A percentile compares a stretch with the other conserved stretches of the same genome.
phyloP scores from a whole-genome alignment of 2,797 vertebrate genomes.

The Macropus fuliginosus region DNA sequence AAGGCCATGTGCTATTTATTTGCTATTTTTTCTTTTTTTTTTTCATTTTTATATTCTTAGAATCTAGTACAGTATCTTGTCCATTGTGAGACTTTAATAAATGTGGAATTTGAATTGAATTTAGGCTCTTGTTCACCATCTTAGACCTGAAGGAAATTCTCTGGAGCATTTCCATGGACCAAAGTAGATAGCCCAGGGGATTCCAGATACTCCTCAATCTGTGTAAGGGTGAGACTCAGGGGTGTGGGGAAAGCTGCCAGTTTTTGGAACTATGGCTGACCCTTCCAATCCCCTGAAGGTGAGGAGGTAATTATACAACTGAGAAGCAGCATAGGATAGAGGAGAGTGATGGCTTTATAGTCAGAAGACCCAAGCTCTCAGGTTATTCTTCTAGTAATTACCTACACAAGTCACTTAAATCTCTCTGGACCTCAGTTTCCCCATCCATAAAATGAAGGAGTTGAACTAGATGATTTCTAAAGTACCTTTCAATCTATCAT shows the following conservation, averaged over 20 bases:
- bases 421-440: not conserved
- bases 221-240: not conserved
- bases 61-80: not conserved
- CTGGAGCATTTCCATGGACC: not conserved
- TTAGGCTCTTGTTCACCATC: not conserved
- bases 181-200: not conserved
- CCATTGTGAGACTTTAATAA: not conserved
- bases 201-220: not conserved
- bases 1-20: not conserved
- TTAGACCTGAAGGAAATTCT: not conserved
- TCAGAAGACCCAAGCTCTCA: not conserved
- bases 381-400: not conserved
- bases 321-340: not conserved
- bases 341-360: not conserved
- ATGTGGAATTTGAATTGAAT: not conserved
- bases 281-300: not conserved
- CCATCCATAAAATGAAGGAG: not conserved
- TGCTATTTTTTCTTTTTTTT: not conserved
- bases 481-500: not conserved
- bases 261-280: not conserved
- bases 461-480: not conserved
- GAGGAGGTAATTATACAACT: not conserved
- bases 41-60: slow-evolving; percentile 6
- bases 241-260: not conserved
- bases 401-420: not conserved